A percentile compares a stretch with the other conserved stretches of the same genome.
phyloP scores from a whole-genome alignment of 2,113 vertebrate species.

The Brachyhypopomus gauderio region DNA sequence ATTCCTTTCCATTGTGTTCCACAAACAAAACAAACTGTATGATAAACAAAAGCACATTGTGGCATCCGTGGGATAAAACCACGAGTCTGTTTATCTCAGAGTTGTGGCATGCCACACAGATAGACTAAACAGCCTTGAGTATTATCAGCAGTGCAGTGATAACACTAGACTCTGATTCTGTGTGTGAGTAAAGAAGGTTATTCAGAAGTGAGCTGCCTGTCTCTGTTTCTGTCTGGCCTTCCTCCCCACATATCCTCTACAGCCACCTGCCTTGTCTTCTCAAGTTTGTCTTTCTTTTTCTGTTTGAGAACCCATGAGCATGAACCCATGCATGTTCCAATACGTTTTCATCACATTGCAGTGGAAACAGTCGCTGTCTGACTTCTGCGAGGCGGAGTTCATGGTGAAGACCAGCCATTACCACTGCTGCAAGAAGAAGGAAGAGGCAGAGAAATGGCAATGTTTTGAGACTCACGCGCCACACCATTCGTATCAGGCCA shows the following conservation, averaged over 20 bases:
- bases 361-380: conserved; percentile 67
- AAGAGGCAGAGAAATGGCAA: not conserved
- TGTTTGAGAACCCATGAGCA: not conserved
- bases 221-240: not conserved
- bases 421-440: conserved; percentile 62
- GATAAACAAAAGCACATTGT: not conserved
- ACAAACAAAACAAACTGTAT: conserved; percentile 4
- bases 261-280: not conserved
- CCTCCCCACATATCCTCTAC: not conserved
- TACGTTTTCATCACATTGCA: conserved; percentile 47
- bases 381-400: conserved; percentile 66
- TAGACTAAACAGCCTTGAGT: conserved; percentile 15
- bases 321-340: conserved; percentile 1
- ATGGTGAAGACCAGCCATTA: conserved; percentile 64
- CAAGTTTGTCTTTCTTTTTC: not conserved
- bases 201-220: too few relatives aligned
- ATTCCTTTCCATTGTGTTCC: not conserved
- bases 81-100: not conserved
- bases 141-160: not conserved
- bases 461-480: conserved; percentile 66
- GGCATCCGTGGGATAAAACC: not conserved
- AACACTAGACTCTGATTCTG: too few relatives aligned
- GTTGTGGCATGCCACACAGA: not conserved
- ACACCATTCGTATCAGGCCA: conserved; percentile 63
- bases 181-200: too few relatives aligned